Evolutionary conservation across 2,888 invertebrate genomes (phyloP), one percentile per base, ranked within the genome.

Genomic region (Xestia rhomboidea): DNA sequence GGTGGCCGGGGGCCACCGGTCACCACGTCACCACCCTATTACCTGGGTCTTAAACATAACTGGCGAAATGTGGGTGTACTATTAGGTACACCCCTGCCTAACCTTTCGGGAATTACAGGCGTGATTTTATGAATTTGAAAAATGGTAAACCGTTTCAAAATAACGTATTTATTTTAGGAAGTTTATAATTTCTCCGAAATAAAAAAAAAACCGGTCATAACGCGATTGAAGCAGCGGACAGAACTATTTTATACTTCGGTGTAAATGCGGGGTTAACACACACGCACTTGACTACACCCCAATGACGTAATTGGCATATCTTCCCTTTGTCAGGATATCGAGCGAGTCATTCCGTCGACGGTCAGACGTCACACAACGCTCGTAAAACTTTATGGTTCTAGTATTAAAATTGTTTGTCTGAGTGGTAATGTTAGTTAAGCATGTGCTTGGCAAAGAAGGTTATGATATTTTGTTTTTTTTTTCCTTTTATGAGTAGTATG

Each of bases 331-430:
- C 41, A 24, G 34, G 62, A 63, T 82, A 86, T 87, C 69, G 86
- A 86, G 78, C 87, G 27, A 49, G 67, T 74, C 57, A 74, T 44
- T 30, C 18, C 34, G 73, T 30, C 76, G 73, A 66, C 81, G 54
- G 66, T 60, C 81, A 77, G 84, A 82, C 87, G 80, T 85, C 82
- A 79, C 66, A 70, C 70, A 84, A 73, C 30, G 34, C 41, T 72
- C 71, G 62, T 87, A 85, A 87, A 87, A 84, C 21, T 84, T 87
- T 79, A 87, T 78, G 71, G 83, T 83, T 74, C 74, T 54, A 74
- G 66, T 68, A 70, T 77, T 72, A 75, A 76, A 77, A 78, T 76
- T 76, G 69, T 80, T 77, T 82, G 68, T 75, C 24, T 41, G 62
- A 75, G n/a, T 73, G 24, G 11, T 77, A 5, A 62, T 70, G 8